These are phyloP conservation scores for Charanyca ferruginea DNA, from an alignment of 2,888 invertebrate genomes.

Conservation along the genomic window DNA sequence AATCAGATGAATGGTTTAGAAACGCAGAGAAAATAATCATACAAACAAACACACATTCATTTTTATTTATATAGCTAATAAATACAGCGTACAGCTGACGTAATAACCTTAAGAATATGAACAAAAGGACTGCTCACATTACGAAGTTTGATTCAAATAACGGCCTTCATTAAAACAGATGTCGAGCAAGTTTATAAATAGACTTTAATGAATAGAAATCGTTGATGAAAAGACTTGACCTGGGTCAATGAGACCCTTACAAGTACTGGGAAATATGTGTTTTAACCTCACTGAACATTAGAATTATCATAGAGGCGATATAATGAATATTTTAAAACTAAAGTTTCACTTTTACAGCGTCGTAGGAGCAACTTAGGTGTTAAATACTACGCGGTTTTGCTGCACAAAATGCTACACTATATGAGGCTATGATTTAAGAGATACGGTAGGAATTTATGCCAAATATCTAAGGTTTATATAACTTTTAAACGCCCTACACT, in stretches of 20 bases:
- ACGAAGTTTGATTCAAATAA: not conserved
- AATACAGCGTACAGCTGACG: slow-evolving; percentile 1
- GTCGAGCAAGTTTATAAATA: slow-evolving; percentile 5
- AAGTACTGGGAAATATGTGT: slow-evolving; percentile 1
- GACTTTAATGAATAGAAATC: slow-evolving; percentile 23
- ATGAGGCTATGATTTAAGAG: not conserved
- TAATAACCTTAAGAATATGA: slow-evolving; percentile 1
- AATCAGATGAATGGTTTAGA: too few species aligned
- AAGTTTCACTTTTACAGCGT: slow-evolving; percentile 51
- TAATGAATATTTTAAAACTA: slow-evolving; percentile 38
- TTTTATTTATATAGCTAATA: too few species aligned
- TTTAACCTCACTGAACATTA: slow-evolving; percentile 28
- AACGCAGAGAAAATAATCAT: too few species aligned
- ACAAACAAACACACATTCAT: too few species aligned
- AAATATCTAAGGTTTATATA: too few species aligned
- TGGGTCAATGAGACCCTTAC: slow-evolving; percentile 2
- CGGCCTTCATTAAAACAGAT: not conserved
- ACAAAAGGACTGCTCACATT: not conserved
- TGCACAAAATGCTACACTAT: slow-evolving; percentile 21
- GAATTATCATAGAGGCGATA: slow-evolving; percentile 26
- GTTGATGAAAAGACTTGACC: slow-evolving; percentile 15
- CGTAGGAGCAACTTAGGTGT: slow-evolving; percentile 13
- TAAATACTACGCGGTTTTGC: slow-evolving; percentile 7
- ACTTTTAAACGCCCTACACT: too few species aligned
- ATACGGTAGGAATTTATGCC: not conserved